Base-by-base conservation (phyloP, 2,888 invertebrate species). In the Zhengitettix transpicula region DNA sequence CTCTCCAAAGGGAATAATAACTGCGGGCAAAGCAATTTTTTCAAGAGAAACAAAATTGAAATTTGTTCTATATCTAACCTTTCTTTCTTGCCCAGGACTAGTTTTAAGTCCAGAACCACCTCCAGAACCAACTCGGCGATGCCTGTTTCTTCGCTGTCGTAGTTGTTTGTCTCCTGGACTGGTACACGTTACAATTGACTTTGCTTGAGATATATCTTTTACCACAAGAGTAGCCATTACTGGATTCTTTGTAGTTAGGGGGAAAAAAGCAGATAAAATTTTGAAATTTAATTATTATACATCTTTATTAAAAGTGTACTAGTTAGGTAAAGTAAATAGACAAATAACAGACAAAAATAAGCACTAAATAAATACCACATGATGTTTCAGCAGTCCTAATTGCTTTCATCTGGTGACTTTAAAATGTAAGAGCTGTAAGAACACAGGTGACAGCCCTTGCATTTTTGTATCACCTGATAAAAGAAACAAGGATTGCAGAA, bases 41-140 rank as follows among this genome's bases (percentile, higher is more conserved):
- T 40, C n/a, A 51, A 28, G 17, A 42, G 16, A 11, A 56, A 51
- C 12, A 47, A 15, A 11, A 16, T 51, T 51, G n/a, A 1, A 9
- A 51, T 10, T 14, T 51, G 9, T 51, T 14, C 11, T 2, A n/a
- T 51, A 15, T 61, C 62, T 60, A 54, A 67, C 67, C 64, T 65
- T 65, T 59, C 60, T 64, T 15, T 67, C 67, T 51, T 60, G 28
- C 52, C 58, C 57, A 14, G 55, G 57, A 59, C 59, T 58, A 44
- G 59, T 28, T 42, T 61, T 57, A 14, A 41, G 55, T 66, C 76
- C 80, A 8, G 79, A 77, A 15, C 47, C 44, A 40, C 52, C 16
- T 28, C 80, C 80, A 0, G 82, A 82, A 51, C 80, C 81, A 14
- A 79, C 79, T 61, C 82, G 74, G 62, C 81, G 76, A 70, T 82